These are phyloP conservation scores for Mus spretus DNA, from an alignment of 2,797 vertebrate genomes.

Conservation along the genomic window DNA sequence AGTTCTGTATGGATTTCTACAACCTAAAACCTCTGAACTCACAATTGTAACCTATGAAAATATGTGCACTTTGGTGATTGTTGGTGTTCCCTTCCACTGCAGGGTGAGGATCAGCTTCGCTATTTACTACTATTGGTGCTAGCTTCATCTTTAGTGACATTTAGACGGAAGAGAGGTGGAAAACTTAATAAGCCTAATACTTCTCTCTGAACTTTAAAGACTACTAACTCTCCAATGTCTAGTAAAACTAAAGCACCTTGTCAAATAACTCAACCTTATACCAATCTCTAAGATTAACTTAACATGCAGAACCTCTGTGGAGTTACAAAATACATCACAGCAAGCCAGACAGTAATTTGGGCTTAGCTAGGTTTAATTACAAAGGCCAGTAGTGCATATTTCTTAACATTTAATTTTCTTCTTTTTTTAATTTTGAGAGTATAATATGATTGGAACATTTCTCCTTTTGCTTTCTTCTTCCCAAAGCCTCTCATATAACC, in stretches of 20 bases:
- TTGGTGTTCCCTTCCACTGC: not conserved
- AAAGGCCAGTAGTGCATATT: not conserved
- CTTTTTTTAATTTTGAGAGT: not conserved
- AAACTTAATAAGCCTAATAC: constrained; percentile 29
- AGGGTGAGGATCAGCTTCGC: not conserved
- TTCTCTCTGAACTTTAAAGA: constrained; percentile 22
- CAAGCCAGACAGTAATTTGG: not conserved
- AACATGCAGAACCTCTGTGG: not conserved
- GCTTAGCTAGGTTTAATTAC: constrained; percentile 46
- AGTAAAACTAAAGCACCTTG: constrained; percentile 51
- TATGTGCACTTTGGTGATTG: not conserved
- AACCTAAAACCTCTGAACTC: not conserved
- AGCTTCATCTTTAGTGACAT: constrained; percentile 27
- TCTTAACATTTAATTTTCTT: constrained; percentile 6
- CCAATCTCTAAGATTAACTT: constrained; percentile 44
- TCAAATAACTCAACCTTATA: constrained; percentile 51
- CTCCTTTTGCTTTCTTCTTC: not conserved
- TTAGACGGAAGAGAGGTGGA: constrained; percentile 60
- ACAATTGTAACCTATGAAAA: constrained; percentile 49
- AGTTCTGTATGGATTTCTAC: not conserved
- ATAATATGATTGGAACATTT: not conserved
- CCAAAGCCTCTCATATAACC: not conserved
- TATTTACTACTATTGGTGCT: constrained; percentile 11
- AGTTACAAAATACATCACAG: not conserved
- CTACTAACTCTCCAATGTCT: constrained; percentile 34